Conservation (phyloP, 2,797 vertebrate genomes). For the Crocidura indochinensis region DNA sequence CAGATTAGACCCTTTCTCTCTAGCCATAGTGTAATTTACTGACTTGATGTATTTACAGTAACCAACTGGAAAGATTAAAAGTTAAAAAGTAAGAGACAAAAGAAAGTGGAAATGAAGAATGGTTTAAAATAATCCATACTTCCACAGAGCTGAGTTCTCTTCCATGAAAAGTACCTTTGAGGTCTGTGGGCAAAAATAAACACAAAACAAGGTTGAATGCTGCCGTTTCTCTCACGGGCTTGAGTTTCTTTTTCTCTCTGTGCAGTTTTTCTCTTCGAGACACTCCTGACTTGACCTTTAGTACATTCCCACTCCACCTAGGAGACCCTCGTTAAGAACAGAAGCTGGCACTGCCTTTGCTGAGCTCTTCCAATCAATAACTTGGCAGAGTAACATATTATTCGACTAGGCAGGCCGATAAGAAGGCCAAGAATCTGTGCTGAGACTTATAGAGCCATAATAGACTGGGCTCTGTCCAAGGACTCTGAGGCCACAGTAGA, state of each 20-base stretch:
- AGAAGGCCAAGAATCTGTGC: slow-evolving; percentile 85
- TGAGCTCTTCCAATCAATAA: slow-evolving; percentile 92
- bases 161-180: not conserved
- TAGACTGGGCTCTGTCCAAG: slow-evolving; percentile 78
- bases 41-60: slow-evolving; percentile 28
- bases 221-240: slow-evolving; percentile 15
- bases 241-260: slow-evolving; percentile 44
- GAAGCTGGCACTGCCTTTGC: slow-evolving; percentile 88
- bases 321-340: slow-evolving; percentile 91
- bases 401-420: slow-evolving; percentile 86
- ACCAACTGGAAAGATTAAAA: not conserved
- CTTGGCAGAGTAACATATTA: slow-evolving; percentile 93
- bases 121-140: slow-evolving; percentile 45
- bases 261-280: slow-evolving; percentile 74
- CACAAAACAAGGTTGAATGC: not conserved
- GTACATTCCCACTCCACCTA: slow-evolving; percentile 90
- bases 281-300: slow-evolving; percentile 91
- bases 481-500: slow-evolving; percentile 80
- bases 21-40: not conserved
- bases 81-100: not conserved
- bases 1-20: not conserved
- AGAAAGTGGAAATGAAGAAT: slow-evolving; percentile 1
- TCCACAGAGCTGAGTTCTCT: slow-evolving; percentile 13
- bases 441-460: slow-evolving; percentile 84
- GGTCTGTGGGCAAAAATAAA: not conserved